These are phyloP conservation scores for Aphrocallistes beatrix DNA, from an alignment of 37 sponge, comb jelly and placozoan genomes.

Conservation along the genomic window DNA sequence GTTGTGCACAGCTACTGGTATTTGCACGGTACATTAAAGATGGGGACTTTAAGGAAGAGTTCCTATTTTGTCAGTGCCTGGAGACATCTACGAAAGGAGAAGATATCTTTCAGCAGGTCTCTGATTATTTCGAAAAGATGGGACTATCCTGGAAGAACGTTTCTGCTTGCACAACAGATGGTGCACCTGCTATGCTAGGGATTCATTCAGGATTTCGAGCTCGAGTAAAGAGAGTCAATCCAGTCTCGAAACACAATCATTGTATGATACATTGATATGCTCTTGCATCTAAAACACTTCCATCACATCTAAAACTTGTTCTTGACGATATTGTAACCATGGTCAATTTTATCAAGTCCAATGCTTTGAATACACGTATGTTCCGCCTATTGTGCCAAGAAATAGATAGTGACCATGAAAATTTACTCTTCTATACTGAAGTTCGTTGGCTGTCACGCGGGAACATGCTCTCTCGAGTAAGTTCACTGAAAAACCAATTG, in stretches of 20 bases:
- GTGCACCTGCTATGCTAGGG: neutral
- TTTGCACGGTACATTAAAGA: neutral
- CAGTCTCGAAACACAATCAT: neutral
- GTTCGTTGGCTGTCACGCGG: neutral
- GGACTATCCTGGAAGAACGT: neutral
- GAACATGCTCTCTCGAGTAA: too few relatives aligned
- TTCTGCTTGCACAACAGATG: neutral
- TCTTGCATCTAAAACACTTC: neutral
- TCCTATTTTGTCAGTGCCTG: neutral
- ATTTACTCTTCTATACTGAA: neutral
- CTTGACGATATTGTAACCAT: neutral
- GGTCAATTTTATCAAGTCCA: neutral
- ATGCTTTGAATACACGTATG: neutral
- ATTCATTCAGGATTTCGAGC: neutral
- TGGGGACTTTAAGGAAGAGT: neutral
- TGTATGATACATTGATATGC: neutral
- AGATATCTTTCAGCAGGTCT: neutral
- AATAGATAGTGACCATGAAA: neutral
- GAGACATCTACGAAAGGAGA: neutral
- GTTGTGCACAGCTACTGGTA: slow-evolving; percentile 5
- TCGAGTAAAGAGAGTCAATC: neutral
- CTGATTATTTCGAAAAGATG: neutral
- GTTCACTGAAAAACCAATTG: too few relatives aligned
- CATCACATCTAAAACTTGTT: neutral
- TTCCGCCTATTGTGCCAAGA: neutral